Conservation (phyloP, 2,888 invertebrate genomes). For the Colletes collaris region DNA sequence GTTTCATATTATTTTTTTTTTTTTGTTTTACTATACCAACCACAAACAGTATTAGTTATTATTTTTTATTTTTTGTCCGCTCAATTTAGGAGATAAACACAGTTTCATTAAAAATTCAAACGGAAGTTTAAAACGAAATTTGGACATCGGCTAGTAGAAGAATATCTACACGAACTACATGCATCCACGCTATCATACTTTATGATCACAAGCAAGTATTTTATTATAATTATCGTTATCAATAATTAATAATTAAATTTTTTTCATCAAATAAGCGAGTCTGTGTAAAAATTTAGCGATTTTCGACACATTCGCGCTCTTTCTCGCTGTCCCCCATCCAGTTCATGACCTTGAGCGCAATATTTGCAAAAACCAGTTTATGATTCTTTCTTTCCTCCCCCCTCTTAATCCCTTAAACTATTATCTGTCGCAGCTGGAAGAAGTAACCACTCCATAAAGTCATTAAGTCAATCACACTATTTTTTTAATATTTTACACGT, state of each 20-base stretch:
- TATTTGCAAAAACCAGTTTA: slow-evolving; percentile 65
- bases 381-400: slow-evolving; percentile 52
- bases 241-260: slow-evolving; percentile 74
- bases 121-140: slow-evolving; percentile 70
- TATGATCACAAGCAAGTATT: slow-evolving; percentile 73
- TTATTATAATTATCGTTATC: slow-evolving; percentile 71
- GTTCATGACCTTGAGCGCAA: slow-evolving; percentile 63
- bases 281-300: slow-evolving; percentile 78
- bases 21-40: slow-evolving; percentile 17
- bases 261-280: slow-evolving; percentile 79
- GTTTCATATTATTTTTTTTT: not conserved
- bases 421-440: slow-evolving; percentile 69
- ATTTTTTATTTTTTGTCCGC: slow-evolving; percentile 12
- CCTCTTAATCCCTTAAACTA: slow-evolving; percentile 63
- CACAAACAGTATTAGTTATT: slow-evolving; percentile 32
- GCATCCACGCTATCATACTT: slow-evolving; percentile 71
- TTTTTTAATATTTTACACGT: slow-evolving; percentile 67
- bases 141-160: slow-evolving; percentile 65
- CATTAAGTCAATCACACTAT: slow-evolving; percentile 67
- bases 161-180: slow-evolving; percentile 65
- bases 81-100: slow-evolving; percentile 31
- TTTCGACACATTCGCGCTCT: slow-evolving; percentile 65
- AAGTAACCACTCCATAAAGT: slow-evolving; percentile 67
- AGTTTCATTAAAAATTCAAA: slow-evolving; percentile 27
- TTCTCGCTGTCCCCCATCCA: slow-evolving; percentile 60